Base-by-base conservation (phyloP, 2,797 vertebrate genomes). In the Sebastes oblongus region DNA sequence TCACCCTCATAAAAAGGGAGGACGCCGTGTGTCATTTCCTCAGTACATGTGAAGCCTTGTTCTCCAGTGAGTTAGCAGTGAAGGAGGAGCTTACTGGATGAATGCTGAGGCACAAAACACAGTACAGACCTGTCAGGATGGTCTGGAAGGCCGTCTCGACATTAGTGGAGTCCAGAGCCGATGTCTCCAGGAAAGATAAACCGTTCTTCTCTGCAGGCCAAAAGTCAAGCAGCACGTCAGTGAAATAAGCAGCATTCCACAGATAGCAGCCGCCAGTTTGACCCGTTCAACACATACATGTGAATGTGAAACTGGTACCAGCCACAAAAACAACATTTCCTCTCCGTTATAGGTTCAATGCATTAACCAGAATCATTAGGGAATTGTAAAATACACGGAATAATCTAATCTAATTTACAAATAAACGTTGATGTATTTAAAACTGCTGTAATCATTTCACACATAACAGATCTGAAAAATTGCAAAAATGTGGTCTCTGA, bases 131-230 rank as follows among this genome's bases (percentile, higher is more conserved):
- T 96, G 97, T 97, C 87, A 99, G 96, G 34, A 98, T 97, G 30
- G 97, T 97, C 92, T 98, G 96, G 27, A 99, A 99, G 1, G 98
- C 97, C 79, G 97, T 95, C 88, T 99, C 98, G 0, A 99, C 98
- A 3, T 99, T 99, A 83, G 97, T 98, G 68, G 98, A 98, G 86
- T 99, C 98, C 84, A 98, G 93, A 0, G 98, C 98, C 34, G 91
- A 99, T 0, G 98, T 99, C 96, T 99, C 98, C 39, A 99, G 97
- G 84, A 99, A 99, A 71, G 98, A 99, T 83, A 99, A 94, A 30
- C 97, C 97, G 0, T 99, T 97, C 89, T 97, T 97, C 83, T 99
- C 98, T 99, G 94, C 71, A 46, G 83, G 46, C 16, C 3, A 34
- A 36, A 73, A 80, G 27, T 0, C 0, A 27, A 81, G 78, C 69